Base-by-base conservation (phyloP, 37 sponge, comb jelly and placozoan genomes). In the Cliona cf. orientalis region DNA sequence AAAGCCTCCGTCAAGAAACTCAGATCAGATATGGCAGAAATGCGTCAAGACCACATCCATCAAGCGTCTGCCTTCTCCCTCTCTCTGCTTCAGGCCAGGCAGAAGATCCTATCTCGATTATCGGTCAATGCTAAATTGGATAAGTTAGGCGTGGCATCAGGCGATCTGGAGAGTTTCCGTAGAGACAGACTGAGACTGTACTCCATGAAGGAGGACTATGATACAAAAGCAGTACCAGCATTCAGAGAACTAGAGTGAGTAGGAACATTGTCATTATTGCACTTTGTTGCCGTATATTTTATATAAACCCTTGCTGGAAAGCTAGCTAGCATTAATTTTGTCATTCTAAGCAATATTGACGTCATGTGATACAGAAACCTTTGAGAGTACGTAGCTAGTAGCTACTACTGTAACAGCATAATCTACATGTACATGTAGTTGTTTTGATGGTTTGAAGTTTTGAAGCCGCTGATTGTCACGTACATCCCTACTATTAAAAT, bases 241-340 rank as follows among this genome's bases (percentile, higher is more conserved):
- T 42, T 87, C 33, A 32, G 63, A n/a, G 89, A 92, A 25, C 33
- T 92, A 21, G 69, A 61, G 93, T 92, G 39, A 63, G 88, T 84
- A 19, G 19, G 28, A 17, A 49, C 23, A 35, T 14, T 26, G n/a
- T 6, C n/a, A n/a, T n/a, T n/a, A n/a, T n/a, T n/a, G n/a, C n/a
- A n/a, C n/a, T n/a, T n/a, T n/a, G n/a, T n/a, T n/a, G n/a, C n/a
- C n/a, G n/a, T n/a, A n/a, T n/a, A n/a, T n/a, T n/a, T n/a, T n/a
- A n/a, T n/a, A n/a, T n/a, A n/a, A n/a, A n/a, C n/a, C n/a, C n/a
- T n/a, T n/a, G n/a, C n/a, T n/a, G n/a, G n/a, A n/a, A n/a, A n/a
- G n/a, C n/a, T n/a, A n/a, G n/a, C n/a, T n/a, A n/a, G n/a, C n/a
- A n/a, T n/a, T n/a, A n/a, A n/a, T n/a, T n/a, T n/a, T n/a, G n/a